Conservation (phyloP, 1,140 invertebrate genomes). For the Heliconius congener region DNA sequence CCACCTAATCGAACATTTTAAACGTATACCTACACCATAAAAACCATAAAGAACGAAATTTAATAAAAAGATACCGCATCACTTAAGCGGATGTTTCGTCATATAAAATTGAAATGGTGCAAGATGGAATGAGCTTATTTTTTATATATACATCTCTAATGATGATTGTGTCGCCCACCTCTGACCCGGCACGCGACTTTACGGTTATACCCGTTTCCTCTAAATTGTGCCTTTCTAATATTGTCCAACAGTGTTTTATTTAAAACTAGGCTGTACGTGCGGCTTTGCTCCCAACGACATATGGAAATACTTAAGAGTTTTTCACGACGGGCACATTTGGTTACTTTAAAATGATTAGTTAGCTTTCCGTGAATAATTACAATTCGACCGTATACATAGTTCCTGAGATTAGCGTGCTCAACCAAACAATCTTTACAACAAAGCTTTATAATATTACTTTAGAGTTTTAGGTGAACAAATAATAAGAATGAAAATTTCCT, state of each 20-base stretch:
- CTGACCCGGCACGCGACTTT: slow-evolving; percentile 44
- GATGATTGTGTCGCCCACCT: slow-evolving; percentile 41
- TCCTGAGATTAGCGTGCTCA: no score
- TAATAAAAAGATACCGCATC: slow-evolving; percentile 3
- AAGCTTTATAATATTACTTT: no score
- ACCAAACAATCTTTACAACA: no score
- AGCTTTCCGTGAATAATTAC: no score
- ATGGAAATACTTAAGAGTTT: no score
- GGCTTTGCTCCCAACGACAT: no score
- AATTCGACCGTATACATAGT: no score
- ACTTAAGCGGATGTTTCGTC: slow-evolving; percentile 3
- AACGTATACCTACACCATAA: background rate
- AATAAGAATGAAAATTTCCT: background rate
- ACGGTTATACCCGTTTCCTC: slow-evolving; percentile 29
- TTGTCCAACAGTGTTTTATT: background rate
- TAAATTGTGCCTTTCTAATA: slow-evolving; percentile 29
- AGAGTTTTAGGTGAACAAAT: background rate
- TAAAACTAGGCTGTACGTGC: no score
- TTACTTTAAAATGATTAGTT: no score
- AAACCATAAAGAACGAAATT: slow-evolving; percentile 2
- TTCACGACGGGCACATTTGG: no score
- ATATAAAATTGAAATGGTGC: slow-evolving; percentile 17
- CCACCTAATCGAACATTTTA: background rate
- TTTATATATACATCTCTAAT: slow-evolving; percentile 24
- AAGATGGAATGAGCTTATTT: slow-evolving; percentile 30